These are phyloP conservation scores for Sarcophaga carnaria DNA, from an alignment of 2,888 invertebrate genomes.

Conservation along the genomic window DNA sequence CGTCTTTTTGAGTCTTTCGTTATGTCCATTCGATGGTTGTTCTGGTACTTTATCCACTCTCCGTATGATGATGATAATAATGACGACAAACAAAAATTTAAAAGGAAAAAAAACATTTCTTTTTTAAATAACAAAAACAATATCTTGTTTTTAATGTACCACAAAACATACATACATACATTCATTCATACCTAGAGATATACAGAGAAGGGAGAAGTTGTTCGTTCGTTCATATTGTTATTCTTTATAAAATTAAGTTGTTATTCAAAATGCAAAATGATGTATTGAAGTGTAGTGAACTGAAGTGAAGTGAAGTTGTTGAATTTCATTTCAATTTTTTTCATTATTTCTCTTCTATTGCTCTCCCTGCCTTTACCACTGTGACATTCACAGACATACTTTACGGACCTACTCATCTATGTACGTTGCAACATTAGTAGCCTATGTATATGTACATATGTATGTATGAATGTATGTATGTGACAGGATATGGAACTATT, in stretches of 20 bases:
- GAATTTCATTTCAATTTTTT: constrained; percentile 39
- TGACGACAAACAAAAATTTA: constrained; percentile 5
- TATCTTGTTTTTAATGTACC: background rate
- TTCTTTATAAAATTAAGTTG: constrained; percentile 65
- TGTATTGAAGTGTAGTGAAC: constrained; percentile 61
- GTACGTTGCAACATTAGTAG: background rate
- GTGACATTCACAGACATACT: too few relatives aligned
- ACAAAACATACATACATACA: too few relatives aligned
- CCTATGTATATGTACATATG: too few relatives aligned
- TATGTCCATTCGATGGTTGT: background rate
- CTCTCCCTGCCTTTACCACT: too few relatives aligned
- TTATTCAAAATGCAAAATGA: constrained; percentile 62
- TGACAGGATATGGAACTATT: constrained; percentile 56
- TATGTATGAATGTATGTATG: background rate
- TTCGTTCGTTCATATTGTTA: constrained; percentile 3
- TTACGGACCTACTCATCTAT: background rate
- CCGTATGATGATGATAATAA: background rate
- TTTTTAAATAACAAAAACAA: background rate
- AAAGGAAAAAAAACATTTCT: constrained; percentile 11
- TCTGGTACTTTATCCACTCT: background rate
- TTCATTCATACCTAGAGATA: too few relatives aligned
- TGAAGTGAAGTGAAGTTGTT: background rate
- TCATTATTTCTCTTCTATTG: background rate
- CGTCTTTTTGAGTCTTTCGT: background rate
- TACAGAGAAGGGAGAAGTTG: too few relatives aligned